Evolutionary conservation across 2,113 vertebrate genomes (phyloP).

Genomic region (Coryphaenoides rupestris): DNA sequence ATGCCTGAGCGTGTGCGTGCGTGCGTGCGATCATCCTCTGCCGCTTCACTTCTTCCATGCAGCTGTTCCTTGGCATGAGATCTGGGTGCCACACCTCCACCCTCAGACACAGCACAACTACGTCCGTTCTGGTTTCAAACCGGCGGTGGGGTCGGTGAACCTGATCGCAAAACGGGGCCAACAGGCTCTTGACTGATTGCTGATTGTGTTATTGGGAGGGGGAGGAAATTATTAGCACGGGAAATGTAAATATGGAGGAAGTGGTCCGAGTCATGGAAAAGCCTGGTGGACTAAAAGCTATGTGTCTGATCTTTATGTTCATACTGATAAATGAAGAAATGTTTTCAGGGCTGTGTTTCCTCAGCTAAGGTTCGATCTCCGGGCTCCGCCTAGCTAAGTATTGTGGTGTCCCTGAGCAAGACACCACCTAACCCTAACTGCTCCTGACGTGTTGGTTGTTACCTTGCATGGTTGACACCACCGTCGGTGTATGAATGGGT

Average conservation of each 20-base stretch:
- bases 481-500: too few species aligned
- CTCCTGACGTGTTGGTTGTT: too few species aligned
- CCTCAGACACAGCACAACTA: slow-evolving; percentile 43
- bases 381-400: too few species aligned
- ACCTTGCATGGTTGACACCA: too few species aligned
- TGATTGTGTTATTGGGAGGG: slow-evolving; percentile 34
- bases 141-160: slow-evolving; percentile 20
- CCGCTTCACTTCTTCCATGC: slow-evolving; percentile 47
- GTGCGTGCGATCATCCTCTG: slow-evolving; percentile 16
- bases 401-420: too few species aligned
- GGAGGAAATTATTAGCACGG: slow-evolving; percentile 31
- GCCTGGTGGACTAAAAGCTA: not conserved
- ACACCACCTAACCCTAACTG: too few species aligned
- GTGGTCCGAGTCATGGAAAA: not conserved
- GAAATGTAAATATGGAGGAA: slow-evolving; percentile 15
- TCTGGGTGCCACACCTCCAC: slow-evolving; percentile 44
- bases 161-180: slow-evolving; percentile 22
- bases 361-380: too few species aligned
- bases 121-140: slow-evolving; percentile 2
- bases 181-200: slow-evolving; percentile 22
- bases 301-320: too few species aligned
- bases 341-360: too few species aligned
- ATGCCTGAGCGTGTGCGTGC: too few species aligned
- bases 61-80: slow-evolving; percentile 55
- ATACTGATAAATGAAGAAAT: too few species aligned